A percentile compares a stretch with the other conserved stretches of the same genome.
These are phyloP conservation scores for Silurus lanzhouensis DNA, from an alignment of 2,797 vertebrate species.

Conservation along the genomic window DNA sequence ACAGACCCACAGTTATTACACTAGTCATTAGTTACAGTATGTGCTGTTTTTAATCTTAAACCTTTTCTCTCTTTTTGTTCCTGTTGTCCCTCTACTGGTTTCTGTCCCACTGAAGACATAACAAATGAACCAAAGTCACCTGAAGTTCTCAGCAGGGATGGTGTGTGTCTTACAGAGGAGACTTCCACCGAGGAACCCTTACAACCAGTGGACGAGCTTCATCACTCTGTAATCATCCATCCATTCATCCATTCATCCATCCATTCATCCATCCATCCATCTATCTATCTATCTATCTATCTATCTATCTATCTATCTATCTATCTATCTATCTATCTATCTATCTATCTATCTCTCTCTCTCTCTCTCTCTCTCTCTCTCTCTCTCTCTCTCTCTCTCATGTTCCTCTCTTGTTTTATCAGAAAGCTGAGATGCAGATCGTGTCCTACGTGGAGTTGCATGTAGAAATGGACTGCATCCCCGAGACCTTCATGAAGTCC, in stretches of 20 bases:
- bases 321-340: too few relatives aligned
- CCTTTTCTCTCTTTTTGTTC: background rate
- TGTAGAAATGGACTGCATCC: constrained; percentile 70
- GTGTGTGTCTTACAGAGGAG: constrained; percentile 5
- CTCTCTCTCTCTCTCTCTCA: background rate
- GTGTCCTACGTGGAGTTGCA: constrained; percentile 72
- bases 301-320: too few relatives aligned
- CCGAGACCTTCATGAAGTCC: constrained; percentile 73
- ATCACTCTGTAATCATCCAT: constrained; percentile 54
- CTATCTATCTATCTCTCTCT: background rate
- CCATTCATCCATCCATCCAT: too few relatives aligned
- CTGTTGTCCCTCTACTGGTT: background rate
- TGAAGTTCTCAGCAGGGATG: constrained; percentile 2
- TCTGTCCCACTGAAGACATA: constrained; percentile 45
- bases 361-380: background rate
- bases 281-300: too few relatives aligned
- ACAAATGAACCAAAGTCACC: constrained; percentile 31
- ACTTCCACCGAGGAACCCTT: constrained; percentile 6
- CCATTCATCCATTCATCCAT: too few relatives aligned
- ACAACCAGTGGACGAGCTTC: constrained; percentile 36
- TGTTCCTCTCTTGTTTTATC: constrained; percentile 15
- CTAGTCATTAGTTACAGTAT: too few relatives aligned
- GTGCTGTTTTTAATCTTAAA: too few relatives aligned
- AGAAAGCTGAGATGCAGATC: constrained; percentile 67
- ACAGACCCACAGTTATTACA: too few relatives aligned